Percentiles rank a stretch among this genome's conserved stretches.
Evolutionary conservation across 2,113 vertebrate genomes (phyloP).

Genomic region (Myrmecobius fasciatus): DNA sequence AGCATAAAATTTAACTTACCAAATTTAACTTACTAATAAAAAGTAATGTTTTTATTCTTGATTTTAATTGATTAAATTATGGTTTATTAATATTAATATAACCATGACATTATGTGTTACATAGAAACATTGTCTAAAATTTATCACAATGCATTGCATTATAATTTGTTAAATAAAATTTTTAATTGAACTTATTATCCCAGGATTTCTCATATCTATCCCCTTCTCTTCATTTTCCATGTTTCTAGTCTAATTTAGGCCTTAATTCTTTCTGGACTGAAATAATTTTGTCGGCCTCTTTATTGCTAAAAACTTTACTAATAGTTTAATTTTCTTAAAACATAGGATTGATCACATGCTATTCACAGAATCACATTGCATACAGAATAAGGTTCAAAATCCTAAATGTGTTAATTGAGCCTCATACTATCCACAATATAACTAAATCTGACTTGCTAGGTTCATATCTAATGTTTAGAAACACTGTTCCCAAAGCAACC

Average conservation of each 20-base stretch:
- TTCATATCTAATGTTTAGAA: background rate
- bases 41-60: background rate
- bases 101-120: background rate
- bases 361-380: background rate
- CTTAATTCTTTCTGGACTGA: background rate
- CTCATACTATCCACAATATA: background rate
- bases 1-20: background rate
- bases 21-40: background rate
- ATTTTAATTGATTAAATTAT: background rate
- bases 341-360: background rate
- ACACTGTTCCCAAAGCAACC: background rate
- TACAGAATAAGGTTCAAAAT: background rate
- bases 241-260: background rate
- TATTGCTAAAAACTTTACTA: background rate
- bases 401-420: background rate
- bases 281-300: background rate
- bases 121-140: background rate
- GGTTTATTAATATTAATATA: background rate
- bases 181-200: background rate
- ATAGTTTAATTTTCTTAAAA: background rate
- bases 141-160: background rate
- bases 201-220: background rate
- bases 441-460: background rate
- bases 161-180: background rate
- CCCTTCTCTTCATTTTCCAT: background rate